These are phyloP conservation scores for Dendrocopos noguchii DNA, from an alignment of 2,113 vertebrate species.

Conservation along the genomic window DNA sequence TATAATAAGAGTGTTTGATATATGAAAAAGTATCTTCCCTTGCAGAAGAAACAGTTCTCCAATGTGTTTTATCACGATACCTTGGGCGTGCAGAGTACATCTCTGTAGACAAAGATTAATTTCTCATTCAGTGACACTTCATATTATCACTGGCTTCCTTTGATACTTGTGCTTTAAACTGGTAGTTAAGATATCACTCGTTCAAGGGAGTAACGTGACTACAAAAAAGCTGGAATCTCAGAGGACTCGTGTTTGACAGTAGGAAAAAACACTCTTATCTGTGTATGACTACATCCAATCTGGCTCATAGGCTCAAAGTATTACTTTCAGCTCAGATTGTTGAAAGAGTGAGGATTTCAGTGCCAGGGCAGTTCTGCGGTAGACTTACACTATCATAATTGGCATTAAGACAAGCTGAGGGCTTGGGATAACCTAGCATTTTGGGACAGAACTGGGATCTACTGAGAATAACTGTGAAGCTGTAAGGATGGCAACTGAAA, in stretches of 20 bases:
- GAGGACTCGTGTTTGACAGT: conserved; percentile 13
- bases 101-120: conserved; percentile 36
- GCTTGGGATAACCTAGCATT: neutral
- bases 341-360: conserved; percentile 10
- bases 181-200: conserved; percentile 31
- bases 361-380: neutral
- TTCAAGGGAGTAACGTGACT: conserved; percentile 23
- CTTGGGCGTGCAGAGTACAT: neutral
- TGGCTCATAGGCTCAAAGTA: neutral
- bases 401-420: neutral
- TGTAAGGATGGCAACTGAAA: neutral
- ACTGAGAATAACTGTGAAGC: neutral
- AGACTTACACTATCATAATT: neutral
- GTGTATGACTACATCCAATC: neutral
- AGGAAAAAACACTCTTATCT: conserved; percentile 15
- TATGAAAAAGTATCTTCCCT: neutral
- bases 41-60: conserved; percentile 26
- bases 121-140: conserved; percentile 35
- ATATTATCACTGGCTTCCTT: conserved; percentile 38
- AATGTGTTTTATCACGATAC: conserved; percentile 29
- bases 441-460: neutral
- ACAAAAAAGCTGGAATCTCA: neutral
- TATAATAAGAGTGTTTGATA: neutral
- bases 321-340: neutral
- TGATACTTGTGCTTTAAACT: conserved; percentile 29